Evolutionary conservation across 2,888 invertebrate genomes (phyloP).

Genomic region (Chrysolina americana): DNA sequence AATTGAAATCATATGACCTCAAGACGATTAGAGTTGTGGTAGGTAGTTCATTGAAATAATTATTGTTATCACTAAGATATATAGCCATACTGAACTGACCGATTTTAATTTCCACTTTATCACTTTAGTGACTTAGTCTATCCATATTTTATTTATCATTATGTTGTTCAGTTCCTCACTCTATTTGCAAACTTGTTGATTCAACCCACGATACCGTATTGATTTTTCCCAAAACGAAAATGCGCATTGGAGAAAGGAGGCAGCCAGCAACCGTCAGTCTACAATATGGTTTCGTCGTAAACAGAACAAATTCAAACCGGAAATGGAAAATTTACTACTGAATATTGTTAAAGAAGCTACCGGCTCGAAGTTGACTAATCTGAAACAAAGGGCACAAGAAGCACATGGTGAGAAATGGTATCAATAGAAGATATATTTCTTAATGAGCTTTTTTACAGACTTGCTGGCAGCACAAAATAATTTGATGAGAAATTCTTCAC

Average conservation of each 20-base stretch:
- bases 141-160: background rate
- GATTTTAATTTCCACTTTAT: background rate
- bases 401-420: slow-evolving; percentile 79
- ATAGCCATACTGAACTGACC: background rate
- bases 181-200: slow-evolving; percentile 43
- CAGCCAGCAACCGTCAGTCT: slow-evolving; percentile 29
- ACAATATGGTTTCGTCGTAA: slow-evolving; percentile 38
- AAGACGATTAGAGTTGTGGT: too few species aligned
- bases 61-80: slow-evolving; percentile 1
- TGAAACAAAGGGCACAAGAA: slow-evolving; percentile 89
- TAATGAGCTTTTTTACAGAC: slow-evolving; percentile 72
- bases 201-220: slow-evolving; percentile 37
- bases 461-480: slow-evolving; percentile 85
- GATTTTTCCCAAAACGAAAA: slow-evolving; percentile 48
- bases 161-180: background rate
- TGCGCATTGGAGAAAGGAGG: slow-evolving; percentile 42
- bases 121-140: background rate
- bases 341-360: slow-evolving; percentile 89
- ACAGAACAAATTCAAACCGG: slow-evolving; percentile 38
- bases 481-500: slow-evolving; percentile 82
- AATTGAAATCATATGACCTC: too few species aligned
- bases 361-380: slow-evolving; percentile 81
- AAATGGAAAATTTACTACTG: slow-evolving; percentile 90
- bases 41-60: too few species aligned
- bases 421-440: background rate